These are phyloP conservation scores for Thunnus albacares DNA, from an alignment of 2,797 vertebrate species.

Conservation along the genomic window DNA sequence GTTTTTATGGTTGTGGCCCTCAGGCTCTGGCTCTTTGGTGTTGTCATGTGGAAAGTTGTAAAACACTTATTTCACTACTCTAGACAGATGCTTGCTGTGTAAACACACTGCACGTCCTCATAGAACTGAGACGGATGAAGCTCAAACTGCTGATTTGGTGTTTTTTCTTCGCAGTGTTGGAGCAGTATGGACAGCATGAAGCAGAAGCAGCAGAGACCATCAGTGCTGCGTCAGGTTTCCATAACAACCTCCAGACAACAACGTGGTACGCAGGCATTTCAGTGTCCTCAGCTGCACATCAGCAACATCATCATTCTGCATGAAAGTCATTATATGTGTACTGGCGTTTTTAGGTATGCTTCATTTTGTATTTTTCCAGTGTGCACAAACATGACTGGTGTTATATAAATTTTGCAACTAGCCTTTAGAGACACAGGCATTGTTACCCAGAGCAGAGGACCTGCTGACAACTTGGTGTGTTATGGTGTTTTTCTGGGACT, in stretches of 20 bases:
- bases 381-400: background rate
- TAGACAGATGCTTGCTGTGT: too few species aligned
- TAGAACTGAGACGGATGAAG: background rate
- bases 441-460: too few species aligned
- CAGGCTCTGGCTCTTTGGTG: too few species aligned
- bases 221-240: conserved; percentile 64
- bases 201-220: conserved; percentile 71
- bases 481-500: too few species aligned
- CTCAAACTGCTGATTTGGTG: background rate
- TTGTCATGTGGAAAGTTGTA: too few species aligned
- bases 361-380: background rate
- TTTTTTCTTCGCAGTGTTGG: conserved; percentile 26
- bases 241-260: conserved; percentile 42
- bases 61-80: too few species aligned
- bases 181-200: conserved; percentile 22
- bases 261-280: conserved; percentile 25
- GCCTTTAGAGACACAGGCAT: background rate
- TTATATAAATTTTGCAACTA: background rate
- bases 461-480: too few species aligned
- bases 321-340: background rate
- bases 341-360: background rate
- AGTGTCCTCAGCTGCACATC: background rate
- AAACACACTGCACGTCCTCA: too few species aligned
- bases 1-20: too few species aligned
- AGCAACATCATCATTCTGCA: background rate